These are phyloP conservation scores for Pentamera pediparva DNA, from an alignment of 53 echinoderm and acorn worm genomes.

Conservation along the genomic window DNA sequence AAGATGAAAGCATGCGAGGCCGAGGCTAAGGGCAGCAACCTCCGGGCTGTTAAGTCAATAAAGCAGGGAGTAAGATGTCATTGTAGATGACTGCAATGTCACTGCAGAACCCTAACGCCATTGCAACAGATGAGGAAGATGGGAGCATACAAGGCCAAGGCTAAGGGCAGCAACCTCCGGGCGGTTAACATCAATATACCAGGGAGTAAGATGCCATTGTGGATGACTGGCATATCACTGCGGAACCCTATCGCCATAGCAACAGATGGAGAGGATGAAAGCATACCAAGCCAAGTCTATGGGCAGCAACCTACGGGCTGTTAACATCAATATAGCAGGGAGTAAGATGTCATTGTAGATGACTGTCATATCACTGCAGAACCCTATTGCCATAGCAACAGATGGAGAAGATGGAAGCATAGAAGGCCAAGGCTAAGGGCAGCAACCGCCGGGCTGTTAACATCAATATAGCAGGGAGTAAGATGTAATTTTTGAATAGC, in stretches of 20 bases:
- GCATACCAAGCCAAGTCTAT: conserved; percentile 49
- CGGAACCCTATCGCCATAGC: too few species aligned
- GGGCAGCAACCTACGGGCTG: conserved; percentile 71
- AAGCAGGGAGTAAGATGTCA: conserved; percentile 79
- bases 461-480: too few species aligned
- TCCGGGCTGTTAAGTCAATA: conserved; percentile 75
- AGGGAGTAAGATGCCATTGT: conserved; percentile 73
- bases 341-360: conserved; percentile 69
- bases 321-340: conserved; percentile 84
- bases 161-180: conserved; percentile 59
- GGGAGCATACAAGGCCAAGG: conserved; percentile 55
- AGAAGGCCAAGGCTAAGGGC: too few species aligned
- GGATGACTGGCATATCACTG: too few species aligned
- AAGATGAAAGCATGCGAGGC: conserved; percentile 66
- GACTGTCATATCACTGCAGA: too few species aligned
- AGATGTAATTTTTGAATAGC: too few species aligned
- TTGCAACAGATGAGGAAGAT: conserved; percentile 72
- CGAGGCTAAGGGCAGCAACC: conserved; percentile 58
- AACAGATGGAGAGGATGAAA: conserved; percentile 72
- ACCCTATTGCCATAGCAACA: too few species aligned
- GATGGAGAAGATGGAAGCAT: too few species aligned
- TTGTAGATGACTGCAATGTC: too few species aligned
- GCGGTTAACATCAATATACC: conserved; percentile 85
- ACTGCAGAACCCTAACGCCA: too few species aligned
- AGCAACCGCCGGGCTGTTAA: too few species aligned